Evolutionary conservation across 2,888 invertebrate genomes (phyloP).

Genomic region (Synanthedon formicaeformis): DNA sequence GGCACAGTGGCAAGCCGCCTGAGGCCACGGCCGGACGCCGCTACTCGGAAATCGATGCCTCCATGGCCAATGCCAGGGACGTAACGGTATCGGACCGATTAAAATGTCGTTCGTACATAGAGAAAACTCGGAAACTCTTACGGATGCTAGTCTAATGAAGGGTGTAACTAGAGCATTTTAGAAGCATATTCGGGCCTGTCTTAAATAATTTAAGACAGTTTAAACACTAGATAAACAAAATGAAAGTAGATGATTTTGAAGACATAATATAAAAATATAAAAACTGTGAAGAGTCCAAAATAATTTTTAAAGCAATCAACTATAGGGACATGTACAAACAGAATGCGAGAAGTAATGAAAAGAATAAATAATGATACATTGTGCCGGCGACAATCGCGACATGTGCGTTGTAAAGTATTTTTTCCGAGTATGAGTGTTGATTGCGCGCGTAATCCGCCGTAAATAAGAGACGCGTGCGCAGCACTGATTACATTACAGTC

Average conservation of each 20-base stretch:
- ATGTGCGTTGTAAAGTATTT: slow-evolving; percentile 7
- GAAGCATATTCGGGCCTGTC: too few species aligned
- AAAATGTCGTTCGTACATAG: too few species aligned
- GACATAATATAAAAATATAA: too few species aligned
- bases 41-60: slow-evolving; percentile 31
- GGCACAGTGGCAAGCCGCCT: slow-evolving; percentile 29
- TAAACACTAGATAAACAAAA: too few species aligned
- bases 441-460: slow-evolving; percentile 63
- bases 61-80: slow-evolving; percentile 38
- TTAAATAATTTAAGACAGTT: too few species aligned
- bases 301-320: too few species aligned
- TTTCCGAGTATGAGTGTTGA: slow-evolving; percentile 34
- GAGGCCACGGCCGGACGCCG: slow-evolving; percentile 46
- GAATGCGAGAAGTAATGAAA: too few species aligned
- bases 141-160: background rate
- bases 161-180: background rate
- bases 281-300: too few species aligned
- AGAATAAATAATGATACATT: slow-evolving; percentile 27
- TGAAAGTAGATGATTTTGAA: too few species aligned
- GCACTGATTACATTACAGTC: slow-evolving; percentile 51
- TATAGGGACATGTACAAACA: too few species aligned
- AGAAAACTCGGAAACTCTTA: background rate
- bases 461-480: slow-evolving; percentile 60
- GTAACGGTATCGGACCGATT: slow-evolving; percentile 5
- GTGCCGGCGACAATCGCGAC: slow-evolving; percentile 14